Evolutionary conservation across 1,140 invertebrate genomes (phyloP).

Genomic region (Scaptomyza graminum): DNA sequence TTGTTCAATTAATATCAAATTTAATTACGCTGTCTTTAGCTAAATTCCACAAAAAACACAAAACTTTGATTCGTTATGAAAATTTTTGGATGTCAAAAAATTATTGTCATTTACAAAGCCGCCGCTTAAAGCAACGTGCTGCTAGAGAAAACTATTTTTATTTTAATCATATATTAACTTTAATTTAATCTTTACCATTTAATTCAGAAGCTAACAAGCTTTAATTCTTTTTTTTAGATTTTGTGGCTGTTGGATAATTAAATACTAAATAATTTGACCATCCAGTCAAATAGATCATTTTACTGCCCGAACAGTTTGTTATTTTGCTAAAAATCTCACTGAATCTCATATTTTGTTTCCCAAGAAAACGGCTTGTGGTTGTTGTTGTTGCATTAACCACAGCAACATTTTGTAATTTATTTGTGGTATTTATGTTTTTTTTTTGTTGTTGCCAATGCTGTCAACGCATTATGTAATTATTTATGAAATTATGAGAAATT

Average conservation of each 20-base stretch:
- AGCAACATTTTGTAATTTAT: slow-evolving; percentile 26
- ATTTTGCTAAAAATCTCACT: background rate
- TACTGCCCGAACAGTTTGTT: background rate
- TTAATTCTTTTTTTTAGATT: background rate
- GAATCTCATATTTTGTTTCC: background rate
- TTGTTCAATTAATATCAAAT: background rate
- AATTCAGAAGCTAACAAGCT: background rate
- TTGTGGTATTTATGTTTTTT: slow-evolving; percentile 9
- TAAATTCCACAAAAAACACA: too few species aligned
- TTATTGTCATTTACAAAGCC: too few species aligned
- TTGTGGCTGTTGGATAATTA: slow-evolving; percentile 22
- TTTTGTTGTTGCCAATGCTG: slow-evolving; percentile 36
- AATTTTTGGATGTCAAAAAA: too few species aligned
- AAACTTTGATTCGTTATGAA: too few species aligned
- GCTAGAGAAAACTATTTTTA: too few species aligned
- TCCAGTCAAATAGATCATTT: slow-evolving; percentile 4
- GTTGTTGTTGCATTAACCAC: background rate
- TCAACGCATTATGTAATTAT: slow-evolving; percentile 80
- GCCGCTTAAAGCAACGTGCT: too few species aligned
- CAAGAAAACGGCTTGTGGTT: background rate
- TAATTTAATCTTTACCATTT: too few species aligned
- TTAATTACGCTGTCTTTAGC: too few species aligned
- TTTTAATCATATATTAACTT: too few species aligned
- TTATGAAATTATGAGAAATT: slow-evolving; percentile 80
- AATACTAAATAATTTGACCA: slow-evolving; percentile 6